Base-by-base conservation (phyloP, 2,888 invertebrate species). In the Mimumesa dahlbomi region DNA sequence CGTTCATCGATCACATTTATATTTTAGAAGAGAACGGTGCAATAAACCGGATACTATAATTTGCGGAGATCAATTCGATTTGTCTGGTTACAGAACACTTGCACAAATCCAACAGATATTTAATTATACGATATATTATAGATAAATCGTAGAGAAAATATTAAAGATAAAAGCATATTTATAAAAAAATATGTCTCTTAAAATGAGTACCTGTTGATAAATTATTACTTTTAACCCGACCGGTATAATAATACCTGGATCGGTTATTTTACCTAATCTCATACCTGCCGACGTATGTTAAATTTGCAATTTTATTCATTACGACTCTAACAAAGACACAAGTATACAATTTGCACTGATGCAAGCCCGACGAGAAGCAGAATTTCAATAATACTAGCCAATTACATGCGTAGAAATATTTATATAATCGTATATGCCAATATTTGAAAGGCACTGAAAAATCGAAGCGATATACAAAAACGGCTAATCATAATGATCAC, bases 351-450 rank as follows among this genome's bases (percentile, higher is more conserved):
- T n/a, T 21, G 48, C 29, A 49, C 45, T 62, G 43, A 36, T 53
- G 36, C 65, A 42, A 59, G 29, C 14, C 38, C 31, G 13, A 45
- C 3, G 36, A 61, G 22, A 69, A 69, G 49, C 48, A 16, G 45
- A 29, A 53, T 65, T 69, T 43, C 25, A 43, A 65, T 49, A 42
- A 38, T 14, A 46, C 50, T 48, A 64, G 57, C 7, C 59, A 36
- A 22, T 65, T 59, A 31, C 69, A 69, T 69, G 69, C 69, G 49
- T 4, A 34, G 14, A 56, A 48, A 46, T 43, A 18, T 48, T 52
- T 46, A 18, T 16, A 54, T 34, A n/a, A n/a, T n/a, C n/a, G n/a
- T n/a, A n/a, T n/a, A n/a, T n/a, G n/a, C n/a, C n/a, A n/a, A n/a
- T n/a, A n/a, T n/a, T n/a, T n/a, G n/a, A n/a, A n/a, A n/a, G n/a